Percentiles rank a stretch among this genome's conserved stretches.
Conservation (phyloP, 2,888 invertebrate species). For the Pilophorus perplexus region DNA sequence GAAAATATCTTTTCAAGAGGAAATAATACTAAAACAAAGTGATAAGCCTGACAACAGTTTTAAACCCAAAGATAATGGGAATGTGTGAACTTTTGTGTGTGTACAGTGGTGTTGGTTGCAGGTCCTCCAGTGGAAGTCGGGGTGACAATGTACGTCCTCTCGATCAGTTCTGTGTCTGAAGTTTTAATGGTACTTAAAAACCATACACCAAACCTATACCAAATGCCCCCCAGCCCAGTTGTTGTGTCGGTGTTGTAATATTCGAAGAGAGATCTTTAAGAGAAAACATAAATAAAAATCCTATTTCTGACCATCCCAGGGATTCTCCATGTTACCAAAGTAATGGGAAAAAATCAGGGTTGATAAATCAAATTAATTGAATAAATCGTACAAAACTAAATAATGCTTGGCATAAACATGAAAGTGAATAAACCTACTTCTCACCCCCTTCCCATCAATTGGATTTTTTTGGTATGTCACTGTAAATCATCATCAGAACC, state of each 20-base stretch:
- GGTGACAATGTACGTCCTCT: constrained; percentile 61
- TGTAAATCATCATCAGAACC: no score
- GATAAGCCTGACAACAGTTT: no score
- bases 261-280: neutral
- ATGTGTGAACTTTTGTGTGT: constrained; percentile 41
- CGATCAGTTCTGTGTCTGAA: constrained; percentile 62
- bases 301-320: neutral
- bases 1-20: no score
- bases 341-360: neutral
- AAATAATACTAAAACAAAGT: no score
- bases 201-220: constrained; percentile 39
- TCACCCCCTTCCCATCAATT: no score
- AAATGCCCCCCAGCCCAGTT: constrained; percentile 38
- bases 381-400: no score
- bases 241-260: constrained; percentile 42
- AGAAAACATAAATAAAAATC: constrained; percentile 18
- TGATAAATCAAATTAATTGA: no score
- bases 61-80: constrained; percentile 32
- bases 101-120: constrained; percentile 50
- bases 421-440: no score
- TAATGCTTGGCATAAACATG: no score
- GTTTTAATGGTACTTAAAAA: constrained; percentile 58
- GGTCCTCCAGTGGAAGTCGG: constrained; percentile 60
- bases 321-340: constrained; percentile 27
- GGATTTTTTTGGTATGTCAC: no score